A percentile compares a stretch with the other conserved stretches of the same genome.
phyloP scores from a whole-genome alignment of 2,888 invertebrate species.

The Lasioglossum oenotherae region DNA sequence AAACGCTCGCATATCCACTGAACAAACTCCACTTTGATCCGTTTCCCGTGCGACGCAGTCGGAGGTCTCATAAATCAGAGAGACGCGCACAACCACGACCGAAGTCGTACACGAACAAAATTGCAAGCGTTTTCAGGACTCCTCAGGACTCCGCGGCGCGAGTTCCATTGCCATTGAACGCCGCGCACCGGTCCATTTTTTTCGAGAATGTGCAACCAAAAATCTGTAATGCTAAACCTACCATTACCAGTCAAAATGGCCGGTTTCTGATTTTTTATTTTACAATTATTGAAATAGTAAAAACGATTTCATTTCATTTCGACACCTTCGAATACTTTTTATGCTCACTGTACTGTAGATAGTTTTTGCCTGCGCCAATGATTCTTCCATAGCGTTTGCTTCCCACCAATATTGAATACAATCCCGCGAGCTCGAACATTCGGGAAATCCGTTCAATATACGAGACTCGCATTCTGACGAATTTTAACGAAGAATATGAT shows the following conservation, averaged over 20 bases:
- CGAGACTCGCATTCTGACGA: not conserved
- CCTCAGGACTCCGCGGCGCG: not conserved
- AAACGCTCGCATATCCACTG: constrained; percentile 20
- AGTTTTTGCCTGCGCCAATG: not conserved
- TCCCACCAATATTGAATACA: not conserved
- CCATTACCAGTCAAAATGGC: no score
- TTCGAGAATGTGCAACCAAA: no score
- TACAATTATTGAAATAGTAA: no score
- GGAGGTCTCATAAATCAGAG: not conserved
- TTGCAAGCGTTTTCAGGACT: not conserved
- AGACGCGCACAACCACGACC: not conserved
- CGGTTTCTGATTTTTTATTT: no score
- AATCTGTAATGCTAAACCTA: no score
- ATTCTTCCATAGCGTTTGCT: not conserved
- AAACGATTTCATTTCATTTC: not conserved
- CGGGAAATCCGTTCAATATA: not conserved
- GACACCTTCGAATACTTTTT: not conserved
- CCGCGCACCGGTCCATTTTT: no score
- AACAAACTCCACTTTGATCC: constrained; percentile 39
- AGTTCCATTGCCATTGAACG: no score
- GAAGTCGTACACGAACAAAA: not conserved
- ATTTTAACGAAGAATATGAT: not conserved
- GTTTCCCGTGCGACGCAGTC: constrained; percentile 8
- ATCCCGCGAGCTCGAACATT: not conserved
- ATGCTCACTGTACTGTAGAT: not conserved